phyloP scores from a whole-genome alignment of 2,113 vertebrate genomes.

The Rhizomys pruinosus region DNA sequence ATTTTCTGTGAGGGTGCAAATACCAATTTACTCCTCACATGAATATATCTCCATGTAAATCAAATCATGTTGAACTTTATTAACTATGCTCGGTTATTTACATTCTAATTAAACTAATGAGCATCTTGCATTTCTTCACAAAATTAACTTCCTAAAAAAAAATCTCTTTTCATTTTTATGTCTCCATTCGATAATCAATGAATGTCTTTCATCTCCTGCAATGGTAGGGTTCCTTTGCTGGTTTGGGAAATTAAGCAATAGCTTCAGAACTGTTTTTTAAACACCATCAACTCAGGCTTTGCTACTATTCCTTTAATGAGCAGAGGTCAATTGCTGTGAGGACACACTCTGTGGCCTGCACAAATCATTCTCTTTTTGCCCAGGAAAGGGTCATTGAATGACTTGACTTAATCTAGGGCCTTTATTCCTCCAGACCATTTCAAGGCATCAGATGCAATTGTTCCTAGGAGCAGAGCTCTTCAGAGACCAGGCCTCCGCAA shows the following conservation, averaged over 20 bases:
- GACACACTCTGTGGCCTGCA: slow-evolving; percentile 5
- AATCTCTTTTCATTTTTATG: slow-evolving; percentile 25
- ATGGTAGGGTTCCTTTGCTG: neutral
- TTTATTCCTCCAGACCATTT: slow-evolving; percentile 49
- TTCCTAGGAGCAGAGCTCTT: slow-evolving; percentile 4
- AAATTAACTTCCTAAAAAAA: slow-evolving; percentile 66
- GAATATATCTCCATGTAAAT: slow-evolving; percentile 44
- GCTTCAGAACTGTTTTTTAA: neutral
- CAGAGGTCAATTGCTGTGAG: slow-evolving; percentile 25
- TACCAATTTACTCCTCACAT: slow-evolving; percentile 6
- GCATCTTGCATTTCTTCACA: slow-evolving; percentile 54
- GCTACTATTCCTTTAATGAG: slow-evolving; percentile 4
- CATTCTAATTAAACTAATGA: slow-evolving; percentile 58
- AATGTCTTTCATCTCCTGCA: neutral
- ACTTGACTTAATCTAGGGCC: slow-evolving; percentile 49
- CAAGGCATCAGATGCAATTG: neutral
- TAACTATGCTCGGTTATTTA: slow-evolving; percentile 55
- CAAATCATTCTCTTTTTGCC: slow-evolving; percentile 55
- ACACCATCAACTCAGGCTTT: neutral
- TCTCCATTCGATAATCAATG: neutral
- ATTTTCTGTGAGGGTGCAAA: slow-evolving; percentile 38
- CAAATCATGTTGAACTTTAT: slow-evolving; percentile 59
- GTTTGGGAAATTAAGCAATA: neutral
- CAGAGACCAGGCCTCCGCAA: neutral
- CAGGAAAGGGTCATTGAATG: slow-evolving; percentile 59